Percentiles rank a stretch among this genome's conserved stretches.
These are phyloP conservation scores for Atethmia centrago DNA, from an alignment of 2,888 invertebrate species.

Conservation along the genomic window DNA sequence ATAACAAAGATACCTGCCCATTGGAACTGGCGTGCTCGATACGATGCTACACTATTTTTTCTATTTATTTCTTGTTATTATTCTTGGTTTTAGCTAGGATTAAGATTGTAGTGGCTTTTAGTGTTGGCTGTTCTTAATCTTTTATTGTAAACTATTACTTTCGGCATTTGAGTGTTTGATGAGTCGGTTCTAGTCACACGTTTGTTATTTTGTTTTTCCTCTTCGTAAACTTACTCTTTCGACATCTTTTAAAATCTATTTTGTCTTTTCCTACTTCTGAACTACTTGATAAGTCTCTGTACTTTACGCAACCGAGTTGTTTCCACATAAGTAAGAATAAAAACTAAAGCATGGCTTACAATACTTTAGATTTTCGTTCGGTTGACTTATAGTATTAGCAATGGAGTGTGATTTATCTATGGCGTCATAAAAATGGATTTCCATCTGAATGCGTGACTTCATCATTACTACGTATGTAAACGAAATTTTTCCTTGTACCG, in stretches of 20 bases:
- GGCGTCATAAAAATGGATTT: conserved; percentile 47
- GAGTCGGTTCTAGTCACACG: neutral
- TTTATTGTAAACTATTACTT: neutral
- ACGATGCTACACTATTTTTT: conserved; percentile 50
- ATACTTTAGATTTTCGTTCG: too few species aligned
- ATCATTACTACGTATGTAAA: conserved; percentile 35
- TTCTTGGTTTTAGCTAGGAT: conserved; percentile 7
- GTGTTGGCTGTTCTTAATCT: neutral
- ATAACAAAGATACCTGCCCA: conserved; percentile 70
- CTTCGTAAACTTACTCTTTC: neutral
- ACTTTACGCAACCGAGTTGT: neutral
- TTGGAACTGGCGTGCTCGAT: conserved; percentile 65
- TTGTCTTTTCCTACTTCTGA: neutral
- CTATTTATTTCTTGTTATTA: conserved; percentile 42
- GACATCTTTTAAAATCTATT: neutral
- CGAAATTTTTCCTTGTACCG: conserved; percentile 33
- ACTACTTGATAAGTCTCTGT: neutral
- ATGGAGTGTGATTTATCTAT: conserved; percentile 41
- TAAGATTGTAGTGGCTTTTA: neutral
- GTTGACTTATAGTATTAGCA: too few species aligned
- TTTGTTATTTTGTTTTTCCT: neutral
- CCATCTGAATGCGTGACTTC: conserved; percentile 43
- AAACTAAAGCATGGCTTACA: neutral
- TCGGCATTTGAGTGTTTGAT: neutral
- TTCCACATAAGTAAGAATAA: neutral